Evolutionary conservation across 2,888 invertebrate species (phyloP).

Genomic region (Steromphala cineraria): DNA sequence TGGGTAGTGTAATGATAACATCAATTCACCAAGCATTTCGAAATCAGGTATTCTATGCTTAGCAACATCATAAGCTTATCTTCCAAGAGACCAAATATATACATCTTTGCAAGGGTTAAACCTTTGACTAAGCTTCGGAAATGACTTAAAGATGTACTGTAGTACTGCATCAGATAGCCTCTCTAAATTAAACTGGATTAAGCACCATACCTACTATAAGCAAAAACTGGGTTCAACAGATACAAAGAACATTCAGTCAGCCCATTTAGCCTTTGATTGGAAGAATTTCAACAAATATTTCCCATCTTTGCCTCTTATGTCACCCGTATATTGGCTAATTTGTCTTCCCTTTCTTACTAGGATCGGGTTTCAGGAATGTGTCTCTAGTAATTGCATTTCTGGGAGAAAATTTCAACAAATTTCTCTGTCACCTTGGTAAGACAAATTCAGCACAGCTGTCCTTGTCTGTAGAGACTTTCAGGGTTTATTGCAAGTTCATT

Average conservation of each 20-base stretch:
- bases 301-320: constrained; percentile 1
- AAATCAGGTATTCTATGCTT: too few relatives aligned
- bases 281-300: constrained; percentile 10
- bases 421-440: constrained; percentile 16
- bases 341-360: neutral
- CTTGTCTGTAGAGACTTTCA: neutral
- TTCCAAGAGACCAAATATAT: too few relatives aligned
- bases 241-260: neutral
- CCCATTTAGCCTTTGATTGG: neutral
- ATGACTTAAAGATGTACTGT: too few relatives aligned
- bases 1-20: too few relatives aligned
- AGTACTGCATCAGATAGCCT: too few relatives aligned
- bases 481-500: constrained; percentile 15
- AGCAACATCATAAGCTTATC: too few relatives aligned
- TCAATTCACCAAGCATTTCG: too few relatives aligned
- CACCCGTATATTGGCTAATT: constrained; percentile 9
- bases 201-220: too few relatives aligned
- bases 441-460: constrained; percentile 4
- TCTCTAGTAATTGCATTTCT: constrained; percentile 8
- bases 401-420: constrained; percentile 15
- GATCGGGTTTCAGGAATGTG: constrained; percentile 5
- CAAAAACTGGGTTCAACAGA: too few relatives aligned
- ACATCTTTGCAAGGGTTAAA: too few relatives aligned
- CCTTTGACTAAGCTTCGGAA: too few relatives aligned
- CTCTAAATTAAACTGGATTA: too few relatives aligned